A percentile compares a stretch with the other conserved stretches of the same genome.
phyloP scores from a whole-genome alignment of 2,888 invertebrate species.

The Eristalis pertinax region DNA sequence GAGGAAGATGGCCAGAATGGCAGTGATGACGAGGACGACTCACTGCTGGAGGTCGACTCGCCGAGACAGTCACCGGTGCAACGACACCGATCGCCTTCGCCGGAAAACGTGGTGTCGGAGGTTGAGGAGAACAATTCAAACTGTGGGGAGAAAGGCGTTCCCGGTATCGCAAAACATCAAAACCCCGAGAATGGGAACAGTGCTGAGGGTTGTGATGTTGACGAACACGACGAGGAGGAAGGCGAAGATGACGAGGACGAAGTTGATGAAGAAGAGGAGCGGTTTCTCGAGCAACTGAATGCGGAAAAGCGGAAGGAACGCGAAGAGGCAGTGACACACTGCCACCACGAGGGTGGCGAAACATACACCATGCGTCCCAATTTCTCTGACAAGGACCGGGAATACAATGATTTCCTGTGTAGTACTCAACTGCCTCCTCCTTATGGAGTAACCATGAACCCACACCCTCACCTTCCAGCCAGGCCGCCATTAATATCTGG shows the following conservation, averaged over 20 bases:
- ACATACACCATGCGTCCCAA: slow-evolving; percentile 90
- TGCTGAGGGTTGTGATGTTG: slow-evolving; percentile 43
- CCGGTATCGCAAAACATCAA: slow-evolving; percentile 6
- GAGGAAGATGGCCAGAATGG: slow-evolving; percentile 80
- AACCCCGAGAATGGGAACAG: slow-evolving; percentile 33
- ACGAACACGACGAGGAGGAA: slow-evolving; percentile 60
- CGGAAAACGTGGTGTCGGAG: slow-evolving; percentile 56
- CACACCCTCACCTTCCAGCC: slow-evolving; percentile 71
- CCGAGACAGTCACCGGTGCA: slow-evolving; percentile 85
- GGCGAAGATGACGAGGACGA: slow-evolving; percentile 73
- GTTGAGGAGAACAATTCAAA: slow-evolving; percentile 46
- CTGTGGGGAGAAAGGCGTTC: slow-evolving; percentile 36
- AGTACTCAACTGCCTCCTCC: slow-evolving; percentile 46
- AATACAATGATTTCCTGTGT: slow-evolving; percentile 57
- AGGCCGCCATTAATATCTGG: slow-evolving; percentile 68
- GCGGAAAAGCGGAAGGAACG: slow-evolving; percentile 65
- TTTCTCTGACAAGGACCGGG: slow-evolving; percentile 75
- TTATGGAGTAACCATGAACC: slow-evolving; percentile 33
- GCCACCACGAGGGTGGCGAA: slow-evolving; percentile 85
- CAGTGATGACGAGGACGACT: slow-evolving; percentile 85
- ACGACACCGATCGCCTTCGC: slow-evolving; percentile 82
- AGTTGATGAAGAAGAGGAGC: slow-evolving; percentile 55
- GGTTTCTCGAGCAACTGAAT: slow-evolving; percentile 50
- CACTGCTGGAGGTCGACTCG: slow-evolving; percentile 84
- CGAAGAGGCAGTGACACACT: slow-evolving; percentile 85